Conservation (phyloP, 2,113 vertebrate species). For the Nasalis larvatus region DNA sequence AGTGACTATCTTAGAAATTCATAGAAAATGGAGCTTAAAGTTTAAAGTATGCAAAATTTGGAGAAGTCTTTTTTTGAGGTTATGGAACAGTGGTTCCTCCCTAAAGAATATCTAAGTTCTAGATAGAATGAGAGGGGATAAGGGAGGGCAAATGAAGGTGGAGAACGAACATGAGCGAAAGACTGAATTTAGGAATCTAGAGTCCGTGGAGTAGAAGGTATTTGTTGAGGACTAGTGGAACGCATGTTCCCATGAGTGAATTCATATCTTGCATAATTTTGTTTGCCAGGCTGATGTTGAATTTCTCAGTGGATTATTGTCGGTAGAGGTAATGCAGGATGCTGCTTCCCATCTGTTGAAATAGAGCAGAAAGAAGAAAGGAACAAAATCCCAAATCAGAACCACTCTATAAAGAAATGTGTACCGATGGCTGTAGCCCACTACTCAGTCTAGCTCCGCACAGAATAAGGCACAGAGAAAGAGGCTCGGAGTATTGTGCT, state of each 20-base stretch:
- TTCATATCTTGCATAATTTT: not conserved
- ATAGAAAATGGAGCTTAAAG: conserved; percentile 10
- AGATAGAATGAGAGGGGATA: not conserved
- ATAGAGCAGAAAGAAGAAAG: not conserved
- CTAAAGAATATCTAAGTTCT: not conserved
- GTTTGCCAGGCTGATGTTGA: not conserved
- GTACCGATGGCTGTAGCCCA: not conserved
- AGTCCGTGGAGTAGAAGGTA: not conserved
- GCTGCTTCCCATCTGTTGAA: not conserved
- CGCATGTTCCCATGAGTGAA: not conserved
- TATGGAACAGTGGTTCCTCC: not conserved
- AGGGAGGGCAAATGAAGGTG: not conserved
- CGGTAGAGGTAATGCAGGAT: not conserved
- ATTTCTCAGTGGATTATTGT: not conserved
- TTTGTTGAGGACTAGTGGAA: not conserved
- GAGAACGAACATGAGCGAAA: not conserved
- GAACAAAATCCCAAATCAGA: not conserved
- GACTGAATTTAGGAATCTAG: not conserved
- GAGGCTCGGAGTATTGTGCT: not conserved
- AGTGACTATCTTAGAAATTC: not conserved
- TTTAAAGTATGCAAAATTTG: not conserved
- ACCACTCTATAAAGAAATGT: not conserved
- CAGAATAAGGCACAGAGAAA: not conserved
- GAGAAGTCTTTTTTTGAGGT: not conserved
- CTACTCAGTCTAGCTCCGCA: not conserved